Conservation (phyloP, 2,113 vertebrate genomes). For the Campylorhamphus procurvoides region DNA sequence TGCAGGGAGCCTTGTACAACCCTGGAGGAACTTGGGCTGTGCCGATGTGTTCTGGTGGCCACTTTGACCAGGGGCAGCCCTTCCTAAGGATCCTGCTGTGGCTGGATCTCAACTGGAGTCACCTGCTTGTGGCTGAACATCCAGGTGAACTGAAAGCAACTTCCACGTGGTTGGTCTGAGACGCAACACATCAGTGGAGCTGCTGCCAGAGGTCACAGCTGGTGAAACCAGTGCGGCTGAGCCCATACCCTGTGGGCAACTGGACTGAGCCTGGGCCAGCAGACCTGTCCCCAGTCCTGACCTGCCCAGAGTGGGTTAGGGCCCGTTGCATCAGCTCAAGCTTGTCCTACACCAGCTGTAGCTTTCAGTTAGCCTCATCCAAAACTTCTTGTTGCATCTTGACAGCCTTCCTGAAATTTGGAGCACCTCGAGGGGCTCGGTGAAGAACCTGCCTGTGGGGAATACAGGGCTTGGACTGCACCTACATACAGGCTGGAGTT, state of each 20-base stretch:
- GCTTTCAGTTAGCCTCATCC: not conserved
- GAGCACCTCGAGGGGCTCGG: not conserved
- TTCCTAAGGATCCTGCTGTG: not conserved
- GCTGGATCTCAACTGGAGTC: not conserved
- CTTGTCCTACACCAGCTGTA: not conserved
- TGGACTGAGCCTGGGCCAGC: not conserved
- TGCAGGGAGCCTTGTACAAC: fast-evolving
- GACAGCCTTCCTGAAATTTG: not conserved
- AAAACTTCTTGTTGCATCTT: not conserved
- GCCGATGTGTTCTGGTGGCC: fast-evolving
- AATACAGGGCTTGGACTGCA: not conserved
- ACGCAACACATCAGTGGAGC: not conserved
- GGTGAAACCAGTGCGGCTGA: not conserved
- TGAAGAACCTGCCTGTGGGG: not conserved
- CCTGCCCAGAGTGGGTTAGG: fast-evolving
- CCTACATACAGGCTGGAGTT: not conserved
- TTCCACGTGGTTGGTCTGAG: fast-evolving
- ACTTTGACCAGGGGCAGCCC: not conserved
- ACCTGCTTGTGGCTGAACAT: not conserved
- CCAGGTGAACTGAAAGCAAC: not conserved
- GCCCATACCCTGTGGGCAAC: not conserved
- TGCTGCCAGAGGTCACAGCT: not conserved
- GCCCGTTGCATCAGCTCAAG: not conserved
- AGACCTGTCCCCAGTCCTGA: not conserved
- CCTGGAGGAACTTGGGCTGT: not conserved